Percentiles rank a stretch among this genome's conserved stretches.
Conservation (phyloP, 2,888 invertebrate species). For the Pristionchus fissidentatus region DNA sequence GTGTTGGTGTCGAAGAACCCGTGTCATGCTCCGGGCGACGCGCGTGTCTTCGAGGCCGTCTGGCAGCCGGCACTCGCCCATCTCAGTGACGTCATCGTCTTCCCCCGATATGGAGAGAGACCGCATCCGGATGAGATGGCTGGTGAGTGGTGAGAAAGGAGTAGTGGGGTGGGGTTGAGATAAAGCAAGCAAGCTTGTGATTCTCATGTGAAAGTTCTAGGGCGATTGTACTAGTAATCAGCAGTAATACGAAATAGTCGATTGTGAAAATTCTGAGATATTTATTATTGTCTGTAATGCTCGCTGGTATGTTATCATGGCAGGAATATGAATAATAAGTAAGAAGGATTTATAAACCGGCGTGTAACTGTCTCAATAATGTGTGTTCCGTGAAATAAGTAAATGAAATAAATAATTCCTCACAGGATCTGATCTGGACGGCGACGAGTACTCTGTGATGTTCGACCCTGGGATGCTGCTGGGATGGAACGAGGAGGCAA, state of each 20-base stretch:
- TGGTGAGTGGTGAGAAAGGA: conserved; percentile 66
- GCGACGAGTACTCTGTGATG: conserved; percentile 76
- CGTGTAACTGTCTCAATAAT: not conserved
- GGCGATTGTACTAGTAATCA: too few species aligned
- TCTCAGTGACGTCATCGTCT: conserved; percentile 76
- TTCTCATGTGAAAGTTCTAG: too few species aligned
- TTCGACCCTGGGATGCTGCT: conserved; percentile 75
- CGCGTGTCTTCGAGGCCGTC: conserved; percentile 73
- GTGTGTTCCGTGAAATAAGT: too few species aligned
- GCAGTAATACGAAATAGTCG: too few species aligned
- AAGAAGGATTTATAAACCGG: not conserved
- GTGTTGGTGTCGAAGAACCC: conserved; percentile 77
- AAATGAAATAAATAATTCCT: not conserved
- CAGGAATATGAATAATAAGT: not conserved
- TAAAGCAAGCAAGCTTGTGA: too few species aligned
- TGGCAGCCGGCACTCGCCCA: conserved; percentile 66
- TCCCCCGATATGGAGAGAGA: conserved; percentile 75
- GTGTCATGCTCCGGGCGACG: conserved; percentile 77
- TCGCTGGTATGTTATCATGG: too few species aligned
- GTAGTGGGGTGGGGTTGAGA: too few species aligned
- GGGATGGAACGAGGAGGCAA: conserved; percentile 66
- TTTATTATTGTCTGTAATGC: too few species aligned
- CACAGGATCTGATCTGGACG: conserved; percentile 76
- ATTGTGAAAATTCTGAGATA: too few species aligned
- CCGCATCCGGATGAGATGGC: conserved; percentile 77